Conservation (phyloP, 2,797 vertebrate species). For the Nasua narica region DNA sequence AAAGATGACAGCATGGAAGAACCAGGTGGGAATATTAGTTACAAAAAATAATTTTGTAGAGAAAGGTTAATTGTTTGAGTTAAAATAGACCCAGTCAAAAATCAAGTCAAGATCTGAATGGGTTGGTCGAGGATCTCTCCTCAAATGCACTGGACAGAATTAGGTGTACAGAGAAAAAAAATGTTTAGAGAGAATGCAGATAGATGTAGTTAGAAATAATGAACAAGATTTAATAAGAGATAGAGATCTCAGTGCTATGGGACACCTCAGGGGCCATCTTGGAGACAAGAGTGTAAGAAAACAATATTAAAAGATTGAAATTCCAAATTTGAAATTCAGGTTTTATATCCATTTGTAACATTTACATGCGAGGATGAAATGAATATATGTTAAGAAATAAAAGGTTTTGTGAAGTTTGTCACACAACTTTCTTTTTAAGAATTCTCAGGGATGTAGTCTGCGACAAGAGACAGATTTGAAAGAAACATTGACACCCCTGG, state of each 20-base stretch:
- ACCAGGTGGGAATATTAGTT: not conserved
- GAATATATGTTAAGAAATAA: not conserved
- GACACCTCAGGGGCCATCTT: not conserved
- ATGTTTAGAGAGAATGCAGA: not conserved
- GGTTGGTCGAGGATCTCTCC: not conserved
- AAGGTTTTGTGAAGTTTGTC: not conserved
- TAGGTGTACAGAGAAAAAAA: not conserved
- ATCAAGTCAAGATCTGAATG: not conserved
- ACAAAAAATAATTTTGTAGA: not conserved
- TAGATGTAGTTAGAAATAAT: not conserved
- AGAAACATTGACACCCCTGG: not conserved
- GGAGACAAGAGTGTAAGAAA: not conserved
- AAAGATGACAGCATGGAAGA: not conserved
- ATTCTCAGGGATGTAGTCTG: not conserved
- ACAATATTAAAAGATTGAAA: not conserved
- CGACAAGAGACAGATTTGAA: not conserved
- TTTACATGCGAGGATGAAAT: not conserved
- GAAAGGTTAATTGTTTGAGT: not conserved
- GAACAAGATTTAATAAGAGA: not conserved
- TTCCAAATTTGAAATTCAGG: not conserved
- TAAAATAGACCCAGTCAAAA: not conserved
- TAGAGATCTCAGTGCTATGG: not conserved
- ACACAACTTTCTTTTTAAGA: not conserved
- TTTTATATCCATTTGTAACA: not conserved
- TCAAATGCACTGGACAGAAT: not conserved